These are phyloP conservation scores for Lasioglossum vierecki DNA, from an alignment of 2,888 invertebrate species.

Conservation along the genomic window DNA sequence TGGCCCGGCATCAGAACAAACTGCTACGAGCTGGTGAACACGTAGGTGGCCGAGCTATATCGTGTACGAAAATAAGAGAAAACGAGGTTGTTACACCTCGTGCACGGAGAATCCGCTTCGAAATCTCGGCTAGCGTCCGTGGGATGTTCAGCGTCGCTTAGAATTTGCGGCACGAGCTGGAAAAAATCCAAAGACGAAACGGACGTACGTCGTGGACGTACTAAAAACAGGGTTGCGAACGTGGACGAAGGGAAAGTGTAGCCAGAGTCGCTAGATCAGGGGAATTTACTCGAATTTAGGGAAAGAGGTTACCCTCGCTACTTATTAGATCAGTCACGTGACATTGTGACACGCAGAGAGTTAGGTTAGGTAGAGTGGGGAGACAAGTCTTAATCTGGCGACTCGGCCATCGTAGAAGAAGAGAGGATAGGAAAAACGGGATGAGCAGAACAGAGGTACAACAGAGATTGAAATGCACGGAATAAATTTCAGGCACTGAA, in stretches of 20 bases:
- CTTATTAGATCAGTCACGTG: no score
- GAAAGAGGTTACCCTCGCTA: no score
- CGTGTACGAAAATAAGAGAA: conserved; percentile 65
- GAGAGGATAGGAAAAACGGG: not conserved
- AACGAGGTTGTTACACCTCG: conserved; percentile 69
- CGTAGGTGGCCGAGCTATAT: conserved; percentile 56
- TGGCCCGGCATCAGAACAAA: conserved; percentile 56
- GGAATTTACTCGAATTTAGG: no score
- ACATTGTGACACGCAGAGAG: no score
- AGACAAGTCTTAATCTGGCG: no score
- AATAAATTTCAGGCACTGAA: conserved; percentile 71
- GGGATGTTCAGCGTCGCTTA: conserved; percentile 29
- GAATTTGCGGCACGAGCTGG: conserved; percentile 57
- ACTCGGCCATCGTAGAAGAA: not conserved
- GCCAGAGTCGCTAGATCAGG: not conserved
- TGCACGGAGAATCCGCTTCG: conserved; percentile 63
- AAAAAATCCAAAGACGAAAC: conserved; percentile 57
- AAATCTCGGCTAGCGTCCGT: conserved; percentile 55
- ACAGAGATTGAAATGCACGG: conserved; percentile 71
- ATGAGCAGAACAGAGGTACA: conserved; percentile 36
- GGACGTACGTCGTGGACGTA: conserved; percentile 22
- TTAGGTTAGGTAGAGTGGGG: no score
- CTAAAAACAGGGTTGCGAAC: not conserved
- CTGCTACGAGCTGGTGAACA: conserved; percentile 61
- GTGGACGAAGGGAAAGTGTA: not conserved